Base-by-base conservation (phyloP, 37 sponge, comb jelly and placozoan species). In the Tethya wilhelma region DNA sequence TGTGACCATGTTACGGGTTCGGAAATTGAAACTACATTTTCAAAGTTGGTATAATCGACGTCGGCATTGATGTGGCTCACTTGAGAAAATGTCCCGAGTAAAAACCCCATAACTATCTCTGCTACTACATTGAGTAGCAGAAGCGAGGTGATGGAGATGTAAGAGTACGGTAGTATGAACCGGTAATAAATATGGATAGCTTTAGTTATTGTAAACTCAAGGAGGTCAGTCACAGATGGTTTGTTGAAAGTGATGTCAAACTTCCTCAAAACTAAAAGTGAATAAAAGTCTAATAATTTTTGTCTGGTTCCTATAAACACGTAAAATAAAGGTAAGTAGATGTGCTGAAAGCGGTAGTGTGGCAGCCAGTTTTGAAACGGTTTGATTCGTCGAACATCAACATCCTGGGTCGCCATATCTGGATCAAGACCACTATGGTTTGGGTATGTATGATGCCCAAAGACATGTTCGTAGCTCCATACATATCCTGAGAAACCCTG, bases 391-490 rank as follows among this genome's bases (percentile, higher is more conserved):
- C 79, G 56, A 7, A 67, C 36, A 49, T 81, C 79, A 2, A 59
- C 43, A 44, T 59, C 53, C 29, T 82, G 38, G 38, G 79, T 81
- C 12, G 20, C 46, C 26, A 84, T 60, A 28, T 86, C 87, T 25
- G 87, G 87, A 46, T 86, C 87, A 22, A 84, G 44, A 7, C 57
- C 68, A 36, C 70, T 73, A 31, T 74, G 20, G 58, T 86, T 86
- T 36, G 87, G 69, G 80, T 82, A 80, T 4, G 41, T 32, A 40
- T 86, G 87, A 44, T 86, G 87, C 23, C 87, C 87, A 1, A 81
- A 31, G 19, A 56, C 56, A 33, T 86, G 87, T 74, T 86, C 66
- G 49, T 64, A 39, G 29, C 36, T 58, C 78, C 78, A 77, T 22
- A 39, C 29, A 36, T 43, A 42, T 20, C 45, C 20, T 29, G 78